Conservation (phyloP, 2,888 invertebrate species). For the Lathronympha strigana region DNA sequence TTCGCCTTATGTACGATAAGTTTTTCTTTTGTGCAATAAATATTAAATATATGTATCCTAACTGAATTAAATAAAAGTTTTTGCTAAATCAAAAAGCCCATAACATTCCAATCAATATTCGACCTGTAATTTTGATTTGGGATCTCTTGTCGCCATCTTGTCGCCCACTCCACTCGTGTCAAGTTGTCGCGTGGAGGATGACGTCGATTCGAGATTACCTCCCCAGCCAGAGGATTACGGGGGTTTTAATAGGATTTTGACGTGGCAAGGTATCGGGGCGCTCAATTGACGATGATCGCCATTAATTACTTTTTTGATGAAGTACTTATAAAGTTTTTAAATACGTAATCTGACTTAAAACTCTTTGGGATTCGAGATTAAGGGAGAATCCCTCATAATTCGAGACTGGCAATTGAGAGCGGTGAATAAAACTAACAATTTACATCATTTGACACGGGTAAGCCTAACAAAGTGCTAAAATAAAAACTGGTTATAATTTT, state of each 20-base stretch:
- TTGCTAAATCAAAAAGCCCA: too few relatives aligned
- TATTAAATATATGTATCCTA: too few relatives aligned
- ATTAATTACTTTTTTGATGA: neutral
- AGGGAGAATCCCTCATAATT: too few relatives aligned
- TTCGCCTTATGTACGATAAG: neutral
- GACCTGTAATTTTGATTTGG: neutral
- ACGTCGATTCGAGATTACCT: slow-evolving; percentile 1
- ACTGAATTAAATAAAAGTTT: too few relatives aligned
- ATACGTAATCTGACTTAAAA: too few relatives aligned
- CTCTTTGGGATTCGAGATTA: too few relatives aligned
- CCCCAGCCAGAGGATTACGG: neutral
- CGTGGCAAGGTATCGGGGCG: neutral
- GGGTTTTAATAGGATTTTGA: neutral
- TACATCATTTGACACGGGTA: too few relatives aligned
- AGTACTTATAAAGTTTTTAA: too few relatives aligned
- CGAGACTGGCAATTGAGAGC: too few relatives aligned
- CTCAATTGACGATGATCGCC: neutral
- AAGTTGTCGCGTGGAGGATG: neutral
- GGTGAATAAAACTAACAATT: too few relatives aligned
- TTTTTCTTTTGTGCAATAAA: neutral
- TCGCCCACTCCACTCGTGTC: slow-evolving; percentile 9
- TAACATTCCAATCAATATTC: neutral
- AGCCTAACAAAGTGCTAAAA: too few relatives aligned
- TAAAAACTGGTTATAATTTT: too few relatives aligned
- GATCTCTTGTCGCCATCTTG: neutral